Percentiles rank a stretch among this genome's conserved stretches.
phyloP scores from a whole-genome alignment of 2,113 vertebrate species.

The Lichenostomus cassidix region DNA sequence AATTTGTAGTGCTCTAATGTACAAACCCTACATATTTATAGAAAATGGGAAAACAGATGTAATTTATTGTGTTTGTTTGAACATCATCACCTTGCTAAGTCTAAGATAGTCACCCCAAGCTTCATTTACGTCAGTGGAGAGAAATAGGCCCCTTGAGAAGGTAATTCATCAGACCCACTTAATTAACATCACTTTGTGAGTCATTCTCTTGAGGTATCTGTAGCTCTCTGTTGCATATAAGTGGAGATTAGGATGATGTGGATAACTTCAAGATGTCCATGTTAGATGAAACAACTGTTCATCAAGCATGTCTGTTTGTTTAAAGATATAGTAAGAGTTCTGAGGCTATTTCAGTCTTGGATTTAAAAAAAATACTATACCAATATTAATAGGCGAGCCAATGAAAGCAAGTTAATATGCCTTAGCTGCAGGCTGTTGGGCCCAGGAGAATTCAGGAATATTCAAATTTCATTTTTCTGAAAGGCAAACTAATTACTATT shows the following conservation, averaged over 20 bases:
- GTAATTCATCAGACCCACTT: not conserved
- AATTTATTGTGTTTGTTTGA: not conserved
- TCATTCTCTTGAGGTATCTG: not conserved
- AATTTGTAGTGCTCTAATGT: not conserved
- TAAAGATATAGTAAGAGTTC: not conserved
- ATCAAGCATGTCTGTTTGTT: not conserved
- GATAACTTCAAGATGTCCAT: not conserved
- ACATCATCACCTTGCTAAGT: not conserved
- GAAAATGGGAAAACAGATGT: not conserved
- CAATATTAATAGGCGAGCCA: not conserved
- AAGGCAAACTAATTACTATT: constrained; percentile 60
- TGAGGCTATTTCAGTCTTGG: not conserved
- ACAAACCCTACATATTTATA: not conserved
- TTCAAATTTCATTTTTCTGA: constrained; percentile 50
- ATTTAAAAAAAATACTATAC: not conserved
- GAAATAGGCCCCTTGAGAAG: not conserved
- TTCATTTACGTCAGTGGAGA: not conserved
- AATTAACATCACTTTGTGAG: not conserved
- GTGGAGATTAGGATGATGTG: not conserved
- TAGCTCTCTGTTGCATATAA: not conserved
- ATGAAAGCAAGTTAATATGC: not conserved
- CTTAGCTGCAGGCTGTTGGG: constrained; percentile 17
- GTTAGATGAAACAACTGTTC: not conserved
- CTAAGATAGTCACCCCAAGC: not conserved
- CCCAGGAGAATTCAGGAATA: constrained; percentile 45